Conservation (phyloP, 1,140 invertebrate genomes). For the Papilio polyxenes region DNA sequence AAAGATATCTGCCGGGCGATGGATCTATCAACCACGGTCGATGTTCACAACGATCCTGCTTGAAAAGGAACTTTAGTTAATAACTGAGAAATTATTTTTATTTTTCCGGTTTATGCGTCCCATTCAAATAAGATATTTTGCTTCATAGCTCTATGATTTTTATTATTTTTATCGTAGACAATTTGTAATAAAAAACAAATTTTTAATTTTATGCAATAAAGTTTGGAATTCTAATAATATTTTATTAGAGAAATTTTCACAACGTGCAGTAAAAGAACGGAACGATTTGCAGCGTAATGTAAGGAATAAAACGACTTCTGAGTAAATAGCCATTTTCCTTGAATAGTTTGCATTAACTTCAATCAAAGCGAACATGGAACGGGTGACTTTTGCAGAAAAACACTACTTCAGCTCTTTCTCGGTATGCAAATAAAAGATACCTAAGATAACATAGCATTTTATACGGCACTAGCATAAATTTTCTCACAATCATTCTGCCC, state of each 20-base stretch:
- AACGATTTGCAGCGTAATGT: not conserved
- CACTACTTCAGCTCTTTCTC: not conserved
- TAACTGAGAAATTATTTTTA: not conserved
- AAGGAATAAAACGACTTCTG: not conserved
- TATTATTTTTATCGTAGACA: not conserved
- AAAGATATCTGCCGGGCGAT: conserved; percentile 84
- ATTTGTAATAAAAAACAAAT: not conserved
- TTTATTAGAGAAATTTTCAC: not conserved
- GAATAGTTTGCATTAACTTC: conserved; percentile 18
- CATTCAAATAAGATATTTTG: not conserved
- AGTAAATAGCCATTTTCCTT: conserved; percentile 24
- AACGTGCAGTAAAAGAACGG: not conserved
- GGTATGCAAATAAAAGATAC: not conserved
- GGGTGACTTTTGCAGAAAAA: not conserved
- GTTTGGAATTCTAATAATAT: not conserved
- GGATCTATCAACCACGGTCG: conserved; percentile 92
- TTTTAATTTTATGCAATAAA: not conserved
- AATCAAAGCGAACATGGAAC: conserved; percentile 1
- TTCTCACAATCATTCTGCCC: too few species aligned
- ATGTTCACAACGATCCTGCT: conserved; percentile 87
- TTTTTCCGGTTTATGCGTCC: too few species aligned
- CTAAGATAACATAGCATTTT: not conserved
- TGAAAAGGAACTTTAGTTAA: conserved; percentile 45
- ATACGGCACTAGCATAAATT: not conserved
- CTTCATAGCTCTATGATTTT: not conserved